Evolutionary conservation across 2,888 invertebrate genomes (phyloP).

Genomic region (Pteria penguin): DNA sequence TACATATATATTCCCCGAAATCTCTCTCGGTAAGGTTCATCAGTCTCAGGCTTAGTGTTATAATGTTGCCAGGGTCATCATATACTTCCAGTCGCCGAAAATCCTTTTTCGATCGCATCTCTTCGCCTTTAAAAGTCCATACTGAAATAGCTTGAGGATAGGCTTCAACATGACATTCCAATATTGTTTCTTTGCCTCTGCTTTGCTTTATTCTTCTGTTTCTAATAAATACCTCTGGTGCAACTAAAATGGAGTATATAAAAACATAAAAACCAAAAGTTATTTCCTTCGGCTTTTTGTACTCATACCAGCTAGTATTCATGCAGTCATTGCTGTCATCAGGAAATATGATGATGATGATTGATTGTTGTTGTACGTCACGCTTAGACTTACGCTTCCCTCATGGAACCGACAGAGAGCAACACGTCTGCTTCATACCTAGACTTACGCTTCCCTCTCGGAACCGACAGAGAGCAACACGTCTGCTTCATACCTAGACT

Average conservation of each 20-base stretch:
- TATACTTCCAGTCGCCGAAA: constrained; percentile 52
- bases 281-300: no score
- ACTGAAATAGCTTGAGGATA: constrained; percentile 63
- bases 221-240: constrained; percentile 68
- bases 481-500: no score
- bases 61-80: constrained; percentile 41
- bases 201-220: constrained; percentile 67
- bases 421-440: no score
- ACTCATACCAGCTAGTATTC: no score
- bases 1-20: constrained; percentile 45
- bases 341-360: no score
- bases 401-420: no score
- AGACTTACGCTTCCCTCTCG: no score
- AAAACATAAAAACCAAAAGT: no score
- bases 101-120: constrained; percentile 42
- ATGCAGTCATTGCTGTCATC: no score
- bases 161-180: constrained; percentile 70
- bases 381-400: no score
- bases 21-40: constrained; percentile 38
- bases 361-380: no score
- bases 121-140: constrained; percentile 53
- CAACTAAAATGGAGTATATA: constrained; percentile 48
- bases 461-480: no score
- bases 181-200: constrained; percentile 69
- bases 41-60: constrained; percentile 43